Base-by-base conservation (phyloP, 2,797 vertebrate species). In the Danio choprae region DNA sequence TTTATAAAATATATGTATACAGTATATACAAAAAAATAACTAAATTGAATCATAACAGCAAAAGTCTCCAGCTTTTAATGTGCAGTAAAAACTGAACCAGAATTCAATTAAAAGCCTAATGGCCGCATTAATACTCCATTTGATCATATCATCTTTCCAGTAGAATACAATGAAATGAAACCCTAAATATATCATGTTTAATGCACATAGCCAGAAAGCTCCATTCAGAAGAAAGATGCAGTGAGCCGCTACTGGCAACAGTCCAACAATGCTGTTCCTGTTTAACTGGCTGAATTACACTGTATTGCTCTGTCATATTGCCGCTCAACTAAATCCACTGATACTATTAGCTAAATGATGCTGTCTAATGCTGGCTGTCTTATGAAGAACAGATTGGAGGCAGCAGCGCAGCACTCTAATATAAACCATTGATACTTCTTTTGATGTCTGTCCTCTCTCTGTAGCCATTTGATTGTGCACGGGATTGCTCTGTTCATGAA, bases 351-450 rank as follows among this genome's bases (percentile, higher is more conserved):
- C 86, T 87, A 87, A 90, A 89, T 83, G 79, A 79, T 13, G 6
- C 10, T 77, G 86, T 79, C 85, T 91, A 88, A 91, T 90, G 74
- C 64, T 78, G 41, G 36, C 80, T 77, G 77, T 73, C 84, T 90
- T 88, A 92, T 91, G 86, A 87, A 82, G 87, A 92, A 86, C 90
- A 93, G 90, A 92, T 85, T 90, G 84, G 59, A 74, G 73, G 69
- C 41, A 71, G 75, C 60, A 76, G 81, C 75, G n/a, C 76, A 48
- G 56, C 48, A 74, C 83, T 85, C 83, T 87, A 86, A 90, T 87
- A 83, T 81, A 88, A 79, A 62, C 40, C 67, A 70, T 18, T 50
- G 16, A 40, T 48, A 63, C 16, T 43, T 13, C 74, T 58, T 10
- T 40, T 44, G 73, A 79, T 41, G 55, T 7, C 13, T 50, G 1